Percentiles rank a stretch among this genome's conserved stretches.
Evolutionary conservation across 2,797 vertebrate genomes (phyloP).

Genomic region (Microchirus variegatus): DNA sequence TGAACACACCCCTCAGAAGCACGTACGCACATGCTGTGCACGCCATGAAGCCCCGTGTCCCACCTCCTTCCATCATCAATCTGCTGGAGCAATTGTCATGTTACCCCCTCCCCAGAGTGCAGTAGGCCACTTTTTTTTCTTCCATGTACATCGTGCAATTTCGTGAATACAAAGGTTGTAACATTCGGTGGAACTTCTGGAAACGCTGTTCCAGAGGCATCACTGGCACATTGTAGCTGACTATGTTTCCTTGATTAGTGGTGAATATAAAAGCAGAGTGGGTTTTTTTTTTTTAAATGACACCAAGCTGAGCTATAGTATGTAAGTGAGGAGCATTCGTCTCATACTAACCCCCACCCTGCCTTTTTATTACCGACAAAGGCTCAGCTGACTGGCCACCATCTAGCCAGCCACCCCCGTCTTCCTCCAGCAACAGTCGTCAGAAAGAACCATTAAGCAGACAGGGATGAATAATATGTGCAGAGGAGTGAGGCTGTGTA

Average conservation of each 20-base stretch:
- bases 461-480: constrained; percentile 62
- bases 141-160: constrained; percentile 38
- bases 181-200: constrained; percentile 23
- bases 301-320: constrained; percentile 62
- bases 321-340: constrained; percentile 66
- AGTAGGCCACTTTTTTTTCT: constrained; percentile 42
- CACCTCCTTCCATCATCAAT: constrained; percentile 33
- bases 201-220: constrained; percentile 11
- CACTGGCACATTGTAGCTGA: constrained; percentile 47
- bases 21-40: constrained; percentile 15
- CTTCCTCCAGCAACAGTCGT: constrained; percentile 47
- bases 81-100: constrained; percentile 33
- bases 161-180: constrained; percentile 16
- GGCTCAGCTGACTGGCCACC: constrained; percentile 56
- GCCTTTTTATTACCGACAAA: constrained; percentile 65
- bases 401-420: constrained; percentile 47
- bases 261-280: constrained; percentile 42
- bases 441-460: constrained; percentile 65
- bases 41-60: constrained; percentile 1
- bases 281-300: constrained; percentile 61
- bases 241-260: constrained; percentile 64
- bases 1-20: constrained; percentile 30
- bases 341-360: constrained; percentile 55
- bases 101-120: constrained; percentile 26
- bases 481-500: constrained; percentile 31